Percentiles rank a stretch among this genome's conserved stretches.
Conservation (phyloP, 1,140 invertebrate genomes). For the Drosophila lini region DNA sequence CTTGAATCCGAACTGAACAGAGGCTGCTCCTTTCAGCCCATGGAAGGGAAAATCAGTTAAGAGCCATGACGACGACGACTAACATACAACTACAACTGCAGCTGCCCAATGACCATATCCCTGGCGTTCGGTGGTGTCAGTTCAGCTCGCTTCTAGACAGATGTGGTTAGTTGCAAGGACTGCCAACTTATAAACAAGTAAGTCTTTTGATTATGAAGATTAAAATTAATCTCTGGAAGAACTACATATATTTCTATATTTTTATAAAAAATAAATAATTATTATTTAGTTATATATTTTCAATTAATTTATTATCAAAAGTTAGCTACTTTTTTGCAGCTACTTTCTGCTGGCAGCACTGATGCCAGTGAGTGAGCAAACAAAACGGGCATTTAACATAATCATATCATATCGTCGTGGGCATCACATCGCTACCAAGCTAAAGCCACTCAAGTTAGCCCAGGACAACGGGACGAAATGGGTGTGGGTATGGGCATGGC, state of each 20-base stretch:
- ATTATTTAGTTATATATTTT: no score
- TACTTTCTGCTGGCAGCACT: constrained; percentile 6
- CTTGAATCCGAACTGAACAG: constrained; percentile 76
- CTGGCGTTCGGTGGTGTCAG: constrained; percentile 9
- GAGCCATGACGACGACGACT: constrained; percentile 68
- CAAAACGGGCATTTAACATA: constrained; percentile 82
- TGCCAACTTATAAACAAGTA: accelerated
- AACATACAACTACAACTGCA: constrained; percentile 38
- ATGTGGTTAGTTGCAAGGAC: no score
- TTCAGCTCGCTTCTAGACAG: neutral
- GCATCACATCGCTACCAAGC: constrained; percentile 73
- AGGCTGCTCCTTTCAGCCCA: constrained; percentile 74
- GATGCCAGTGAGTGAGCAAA: constrained; percentile 63
- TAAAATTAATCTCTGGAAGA: neutral
- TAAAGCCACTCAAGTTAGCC: constrained; percentile 75
- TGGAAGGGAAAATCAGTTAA: constrained; percentile 77
- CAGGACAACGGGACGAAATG: constrained; percentile 19
- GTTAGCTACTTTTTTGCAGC: neutral
- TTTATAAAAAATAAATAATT: neutral
- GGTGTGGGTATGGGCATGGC: constrained; percentile 19
- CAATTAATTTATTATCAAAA: neutral
- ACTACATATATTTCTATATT: neutral
- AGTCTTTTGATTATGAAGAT: neutral
- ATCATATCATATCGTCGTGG: constrained; percentile 80
- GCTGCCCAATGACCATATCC: constrained; percentile 75